Percentiles rank a stretch among this genome's conserved stretches.
phyloP scores from a whole-genome alignment of 2,113 vertebrate species.

The Lamprotornis superbus region DNA sequence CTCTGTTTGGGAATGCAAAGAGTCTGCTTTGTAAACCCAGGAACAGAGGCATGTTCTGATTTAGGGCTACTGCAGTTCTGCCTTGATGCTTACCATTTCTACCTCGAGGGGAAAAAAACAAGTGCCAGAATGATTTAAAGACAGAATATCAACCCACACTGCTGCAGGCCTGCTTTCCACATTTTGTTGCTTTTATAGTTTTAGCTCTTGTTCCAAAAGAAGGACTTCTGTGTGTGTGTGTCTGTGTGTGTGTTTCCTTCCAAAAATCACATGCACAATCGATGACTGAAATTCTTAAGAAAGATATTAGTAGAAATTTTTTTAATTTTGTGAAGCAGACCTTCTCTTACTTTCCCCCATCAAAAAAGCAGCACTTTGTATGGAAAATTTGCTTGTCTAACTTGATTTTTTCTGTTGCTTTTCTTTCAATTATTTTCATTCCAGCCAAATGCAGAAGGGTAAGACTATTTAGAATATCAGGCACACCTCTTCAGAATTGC shows the following conservation, averaged over 20 bases:
- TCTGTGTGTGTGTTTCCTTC: neutral
- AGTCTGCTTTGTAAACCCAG: slow-evolving; percentile 44
- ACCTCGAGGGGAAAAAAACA: slow-evolving; percentile 69
- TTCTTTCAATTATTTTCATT: neutral
- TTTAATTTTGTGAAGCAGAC: neutral
- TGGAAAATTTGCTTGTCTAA: neutral
- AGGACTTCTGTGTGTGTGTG: neutral
- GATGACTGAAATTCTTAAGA: neutral
- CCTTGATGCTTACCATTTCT: slow-evolving; percentile 55
- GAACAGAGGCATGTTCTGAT: slow-evolving; percentile 44
- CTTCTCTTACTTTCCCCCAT: neutral
- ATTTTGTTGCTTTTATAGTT: slow-evolving; percentile 60
- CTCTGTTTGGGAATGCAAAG: slow-evolving; percentile 41
- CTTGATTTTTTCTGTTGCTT: neutral
- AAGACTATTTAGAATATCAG: neutral
- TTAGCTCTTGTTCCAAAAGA: slow-evolving; percentile 50
- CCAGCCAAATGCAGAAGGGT: neutral
- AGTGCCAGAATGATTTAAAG: slow-evolving; percentile 72
- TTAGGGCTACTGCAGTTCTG: slow-evolving; percentile 58
- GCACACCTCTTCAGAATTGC: neutral
- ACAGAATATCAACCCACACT: slow-evolving; percentile 64
- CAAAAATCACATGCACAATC: neutral
- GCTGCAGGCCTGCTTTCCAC: slow-evolving; percentile 64
- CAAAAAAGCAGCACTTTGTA: neutral
- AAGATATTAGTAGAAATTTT: neutral